These are phyloP conservation scores for Syngnathus rostellatus DNA, from an alignment of 2,797 vertebrate genomes.

Conservation along the genomic window DNA sequence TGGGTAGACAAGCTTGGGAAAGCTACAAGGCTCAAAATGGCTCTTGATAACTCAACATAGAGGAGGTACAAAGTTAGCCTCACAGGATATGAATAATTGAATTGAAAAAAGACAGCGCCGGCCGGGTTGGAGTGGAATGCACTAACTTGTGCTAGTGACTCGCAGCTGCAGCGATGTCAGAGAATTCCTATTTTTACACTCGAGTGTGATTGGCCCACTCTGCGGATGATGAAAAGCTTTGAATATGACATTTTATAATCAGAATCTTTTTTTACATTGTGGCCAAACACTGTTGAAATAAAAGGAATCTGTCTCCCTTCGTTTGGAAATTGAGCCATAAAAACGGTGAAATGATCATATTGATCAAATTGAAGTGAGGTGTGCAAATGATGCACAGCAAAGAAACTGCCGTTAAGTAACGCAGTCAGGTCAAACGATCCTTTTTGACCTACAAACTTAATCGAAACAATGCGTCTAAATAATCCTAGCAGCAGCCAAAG, in stretches of 20 bases:
- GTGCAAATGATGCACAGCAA: neutral
- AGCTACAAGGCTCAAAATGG: neutral
- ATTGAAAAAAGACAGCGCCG: neutral
- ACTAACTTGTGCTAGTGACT: conserved; percentile 2
- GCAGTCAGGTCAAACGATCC: too few species aligned
- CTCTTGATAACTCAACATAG: neutral
- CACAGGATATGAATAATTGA: conserved; percentile 7
- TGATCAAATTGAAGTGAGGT: neutral
- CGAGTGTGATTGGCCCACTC: conserved; percentile 20
- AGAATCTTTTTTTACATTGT: neutral
- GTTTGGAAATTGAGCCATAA: neutral
- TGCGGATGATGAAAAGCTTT: conserved; percentile 1
- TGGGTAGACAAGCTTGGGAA: neutral
- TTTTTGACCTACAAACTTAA: neutral
- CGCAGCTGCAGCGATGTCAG: conserved; percentile 2
- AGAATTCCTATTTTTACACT: conserved; percentile 34
- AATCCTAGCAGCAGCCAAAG: neutral
- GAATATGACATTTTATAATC: neutral
- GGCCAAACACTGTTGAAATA: neutral
- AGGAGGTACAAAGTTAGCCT: conserved; percentile 4
- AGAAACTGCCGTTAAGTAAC: too few species aligned
- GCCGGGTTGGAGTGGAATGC: neutral
- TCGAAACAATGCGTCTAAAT: neutral
- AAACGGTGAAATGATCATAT: neutral
- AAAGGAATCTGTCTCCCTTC: neutral